These are phyloP conservation scores for Barbus barbus DNA, from an alignment of 2,113 vertebrate species.

Conservation along the genomic window DNA sequence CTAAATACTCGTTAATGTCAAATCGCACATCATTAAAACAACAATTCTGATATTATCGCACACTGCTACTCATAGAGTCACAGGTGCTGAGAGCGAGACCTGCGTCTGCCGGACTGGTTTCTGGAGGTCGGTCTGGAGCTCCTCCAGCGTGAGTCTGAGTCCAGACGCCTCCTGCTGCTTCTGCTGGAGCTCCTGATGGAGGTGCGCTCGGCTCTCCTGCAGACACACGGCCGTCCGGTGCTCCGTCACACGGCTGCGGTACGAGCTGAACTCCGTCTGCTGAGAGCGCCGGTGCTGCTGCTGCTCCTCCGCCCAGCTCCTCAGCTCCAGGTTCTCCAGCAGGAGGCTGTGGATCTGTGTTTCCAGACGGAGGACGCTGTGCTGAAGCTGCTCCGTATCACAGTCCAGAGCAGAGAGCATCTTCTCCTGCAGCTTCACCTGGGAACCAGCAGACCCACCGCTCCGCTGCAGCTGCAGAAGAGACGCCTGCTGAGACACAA, in stretches of 20 bases:
- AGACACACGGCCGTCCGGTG: constrained; percentile 57
- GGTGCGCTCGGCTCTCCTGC: constrained; percentile 52
- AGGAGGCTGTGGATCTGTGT: constrained; percentile 44
- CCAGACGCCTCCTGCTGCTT: constrained; percentile 57
- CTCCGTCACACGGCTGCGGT: constrained; percentile 64
- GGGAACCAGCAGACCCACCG: no score
- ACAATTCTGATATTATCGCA: no score
- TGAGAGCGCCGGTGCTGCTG: constrained; percentile 43
- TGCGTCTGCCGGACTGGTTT: constrained; percentile 64
- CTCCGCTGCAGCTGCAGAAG: no score
- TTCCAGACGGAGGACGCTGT: constrained; percentile 38
- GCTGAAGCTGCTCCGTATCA: no score
- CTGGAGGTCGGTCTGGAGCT: constrained; percentile 63
- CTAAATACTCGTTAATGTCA: no score
- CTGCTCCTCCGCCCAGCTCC: constrained; percentile 49
- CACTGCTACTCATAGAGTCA: no score
- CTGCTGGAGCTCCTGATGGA: constrained; percentile 61
- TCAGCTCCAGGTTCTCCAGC: constrained; percentile 59
- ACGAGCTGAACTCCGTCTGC: constrained; percentile 50
- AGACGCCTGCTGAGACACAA: no score
- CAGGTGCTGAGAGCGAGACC: no score
- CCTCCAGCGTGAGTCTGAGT: constrained; percentile 59
- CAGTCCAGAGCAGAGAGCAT: no score
- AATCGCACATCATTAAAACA: no score
- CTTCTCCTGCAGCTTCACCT: no score